These are phyloP conservation scores for Gnathonemus echidnorhynchus DNA, from an alignment of 2,113 vertebrate genomes.

Conservation along the genomic window DNA sequence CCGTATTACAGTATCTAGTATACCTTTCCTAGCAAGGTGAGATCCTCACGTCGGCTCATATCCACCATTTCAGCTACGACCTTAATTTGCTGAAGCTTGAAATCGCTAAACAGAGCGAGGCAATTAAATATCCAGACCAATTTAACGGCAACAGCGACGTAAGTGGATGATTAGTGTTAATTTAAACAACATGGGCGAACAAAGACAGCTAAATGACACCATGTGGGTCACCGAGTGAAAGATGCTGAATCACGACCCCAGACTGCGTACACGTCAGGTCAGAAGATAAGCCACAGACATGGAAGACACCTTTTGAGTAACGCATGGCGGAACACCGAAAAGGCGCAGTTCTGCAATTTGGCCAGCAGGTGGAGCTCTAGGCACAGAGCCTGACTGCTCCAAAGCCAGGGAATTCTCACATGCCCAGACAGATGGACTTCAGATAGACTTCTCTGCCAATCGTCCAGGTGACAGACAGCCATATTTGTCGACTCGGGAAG, in stretches of 20 bases:
- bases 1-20: neutral
- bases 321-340: neutral
- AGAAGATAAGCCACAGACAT: neutral
- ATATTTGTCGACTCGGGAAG: neutral
- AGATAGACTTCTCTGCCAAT: neutral
- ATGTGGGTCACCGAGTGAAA: neutral
- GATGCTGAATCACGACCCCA: neutral
- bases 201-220: neutral
- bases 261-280: neutral
- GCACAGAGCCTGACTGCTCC: neutral
- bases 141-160: neutral
- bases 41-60: neutral
- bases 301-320: neutral
- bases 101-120: conserved; percentile 18
- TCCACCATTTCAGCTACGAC: neutral
- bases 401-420: neutral
- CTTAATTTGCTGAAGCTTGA: neutral
- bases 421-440: neutral
- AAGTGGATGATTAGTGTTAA: conserved; percentile 13
- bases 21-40: neutral
- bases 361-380: conserved; percentile 18
- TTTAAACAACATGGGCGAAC: neutral
- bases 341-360: neutral
- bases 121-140: conserved; percentile 1
- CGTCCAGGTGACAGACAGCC: neutral